A percentile compares a stretch with the other conserved stretches of the same genome.
phyloP scores from a whole-genome alignment of 2,888 invertebrate species.

The Camponotus fellah region DNA sequence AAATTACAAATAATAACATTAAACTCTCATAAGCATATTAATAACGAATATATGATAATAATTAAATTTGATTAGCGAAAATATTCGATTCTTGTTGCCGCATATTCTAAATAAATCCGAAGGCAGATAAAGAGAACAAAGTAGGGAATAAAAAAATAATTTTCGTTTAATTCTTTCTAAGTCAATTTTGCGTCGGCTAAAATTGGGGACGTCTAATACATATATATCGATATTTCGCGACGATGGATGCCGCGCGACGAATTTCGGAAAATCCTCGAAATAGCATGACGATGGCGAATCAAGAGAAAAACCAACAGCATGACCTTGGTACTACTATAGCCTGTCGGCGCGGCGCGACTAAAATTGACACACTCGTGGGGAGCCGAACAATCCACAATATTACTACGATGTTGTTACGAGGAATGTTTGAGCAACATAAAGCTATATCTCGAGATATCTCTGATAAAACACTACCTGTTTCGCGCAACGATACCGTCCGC shows the following conservation, averaged over 20 bases:
- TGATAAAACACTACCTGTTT: conserved; percentile 16
- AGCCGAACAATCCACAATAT: conserved; percentile 68
- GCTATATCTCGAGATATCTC: conserved; percentile 39
- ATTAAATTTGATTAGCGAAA: conserved; percentile 2
- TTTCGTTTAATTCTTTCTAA: not conserved
- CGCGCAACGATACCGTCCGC: not conserved
- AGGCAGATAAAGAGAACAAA: not conserved
- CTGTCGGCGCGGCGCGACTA: conserved; percentile 65
- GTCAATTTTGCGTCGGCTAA: not conserved
- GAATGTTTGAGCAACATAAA: conserved; percentile 41
- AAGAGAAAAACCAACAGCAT: conserved; percentile 71
- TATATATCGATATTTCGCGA: conserved; percentile 15
- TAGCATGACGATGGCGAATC: conserved; percentile 62
- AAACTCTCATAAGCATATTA: not conserved
- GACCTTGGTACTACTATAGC: conserved; percentile 72
- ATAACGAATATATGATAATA: not conserved
- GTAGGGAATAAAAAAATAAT: not conserved
- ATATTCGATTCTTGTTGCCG: not conserved
- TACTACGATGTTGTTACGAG: conserved; percentile 59
- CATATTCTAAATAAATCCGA: not conserved
- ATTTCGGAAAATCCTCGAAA: conserved; percentile 75
- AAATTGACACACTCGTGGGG: conserved; percentile 64
- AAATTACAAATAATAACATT: conserved; percentile 16
- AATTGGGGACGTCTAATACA: not conserved
- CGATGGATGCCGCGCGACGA: conserved; percentile 56